phyloP scores from a whole-genome alignment of 92 coral and sea anemone species.

The Heliopora coerulea region DNA sequence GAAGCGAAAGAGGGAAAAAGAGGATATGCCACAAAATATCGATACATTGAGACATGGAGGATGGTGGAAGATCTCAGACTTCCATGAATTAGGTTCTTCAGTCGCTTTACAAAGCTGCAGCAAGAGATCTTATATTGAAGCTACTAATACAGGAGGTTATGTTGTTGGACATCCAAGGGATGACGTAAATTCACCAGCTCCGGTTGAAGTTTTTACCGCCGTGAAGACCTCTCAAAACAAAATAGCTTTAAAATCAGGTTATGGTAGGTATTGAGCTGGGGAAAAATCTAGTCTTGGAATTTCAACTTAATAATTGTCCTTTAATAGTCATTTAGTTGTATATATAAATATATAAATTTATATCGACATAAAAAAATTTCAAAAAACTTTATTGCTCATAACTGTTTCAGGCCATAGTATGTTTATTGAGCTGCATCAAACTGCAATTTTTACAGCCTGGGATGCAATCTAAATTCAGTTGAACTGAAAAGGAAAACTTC shows the following conservation, averaged over 20 bases:
- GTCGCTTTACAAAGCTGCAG: constrained; percentile 76
- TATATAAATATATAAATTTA: too few relatives aligned
- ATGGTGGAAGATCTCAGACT: constrained; percentile 78
- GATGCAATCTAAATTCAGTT: too few relatives aligned
- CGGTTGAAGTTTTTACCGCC: constrained; percentile 87
- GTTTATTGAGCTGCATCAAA: too few relatives aligned
- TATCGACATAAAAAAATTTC: too few relatives aligned
- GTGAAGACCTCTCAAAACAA: constrained; percentile 79
- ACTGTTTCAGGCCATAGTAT: too few relatives aligned
- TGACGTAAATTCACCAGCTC: constrained; percentile 93
- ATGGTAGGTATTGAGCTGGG: constrained; percentile 79
- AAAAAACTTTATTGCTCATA: too few relatives aligned
- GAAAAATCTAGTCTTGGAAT: too few relatives aligned
- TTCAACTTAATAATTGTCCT: too few relatives aligned
- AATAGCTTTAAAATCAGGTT: constrained; percentile 89
- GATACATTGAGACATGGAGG: constrained; percentile 88
- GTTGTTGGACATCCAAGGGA: constrained; percentile 70
- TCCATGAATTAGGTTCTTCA: constrained; percentile 59
- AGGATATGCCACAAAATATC: constrained; percentile 60
- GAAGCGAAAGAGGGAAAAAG: constrained; percentile 77
- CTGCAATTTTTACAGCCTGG: too few relatives aligned
- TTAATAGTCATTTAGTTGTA: too few relatives aligned
- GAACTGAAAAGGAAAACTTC: too few relatives aligned
- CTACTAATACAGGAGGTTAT: constrained; percentile 71
- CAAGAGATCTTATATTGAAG: constrained; percentile 70